A percentile compares a stretch with the other conserved stretches of the same genome.
Evolutionary conservation across 1,140 invertebrate genomes (phyloP).

Genomic region (Drosophila sp.): DNA sequence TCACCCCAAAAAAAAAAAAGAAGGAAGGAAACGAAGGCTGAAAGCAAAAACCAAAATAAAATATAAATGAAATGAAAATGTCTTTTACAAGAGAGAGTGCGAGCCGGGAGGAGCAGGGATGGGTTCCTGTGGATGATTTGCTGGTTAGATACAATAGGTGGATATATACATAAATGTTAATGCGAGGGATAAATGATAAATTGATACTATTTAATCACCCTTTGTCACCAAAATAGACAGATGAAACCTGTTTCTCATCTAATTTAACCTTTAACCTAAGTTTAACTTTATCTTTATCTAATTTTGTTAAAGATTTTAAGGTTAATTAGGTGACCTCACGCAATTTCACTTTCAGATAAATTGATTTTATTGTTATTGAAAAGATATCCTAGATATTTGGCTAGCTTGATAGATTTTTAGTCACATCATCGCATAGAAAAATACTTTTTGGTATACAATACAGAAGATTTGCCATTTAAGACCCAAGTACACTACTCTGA

Average conservation of each 20-base stretch:
- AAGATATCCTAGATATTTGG: too few relatives aligned
- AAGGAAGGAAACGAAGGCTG: slow-evolving; percentile 15
- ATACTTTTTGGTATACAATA: too few relatives aligned
- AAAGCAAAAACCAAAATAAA: slow-evolving; percentile 48
- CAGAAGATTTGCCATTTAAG: too few relatives aligned
- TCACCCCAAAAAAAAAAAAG: slow-evolving; percentile 5
- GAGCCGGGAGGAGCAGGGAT: background rate
- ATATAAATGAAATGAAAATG: slow-evolving; percentile 62
- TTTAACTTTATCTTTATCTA: background rate
- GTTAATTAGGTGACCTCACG: background rate
- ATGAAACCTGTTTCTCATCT: too few relatives aligned
- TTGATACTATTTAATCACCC: too few relatives aligned
- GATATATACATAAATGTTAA: slow-evolving; percentile 35
- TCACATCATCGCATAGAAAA: too few relatives aligned
- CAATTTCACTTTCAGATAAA: background rate
- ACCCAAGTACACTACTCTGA: too few relatives aligned
- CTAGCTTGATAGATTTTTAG: too few relatives aligned
- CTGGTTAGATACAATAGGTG: slow-evolving; percentile 13
- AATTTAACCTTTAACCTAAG: background rate
- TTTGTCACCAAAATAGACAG: too few relatives aligned
- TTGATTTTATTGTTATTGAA: too few relatives aligned
- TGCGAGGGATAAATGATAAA: slow-evolving; percentile 15
- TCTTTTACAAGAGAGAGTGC: slow-evolving; percentile 20
- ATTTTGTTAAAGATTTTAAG: background rate
- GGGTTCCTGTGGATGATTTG: background rate